Base-by-base conservation (phyloP, 2,797 vertebrate genomes). In the Fistularia commersonii region DNA sequence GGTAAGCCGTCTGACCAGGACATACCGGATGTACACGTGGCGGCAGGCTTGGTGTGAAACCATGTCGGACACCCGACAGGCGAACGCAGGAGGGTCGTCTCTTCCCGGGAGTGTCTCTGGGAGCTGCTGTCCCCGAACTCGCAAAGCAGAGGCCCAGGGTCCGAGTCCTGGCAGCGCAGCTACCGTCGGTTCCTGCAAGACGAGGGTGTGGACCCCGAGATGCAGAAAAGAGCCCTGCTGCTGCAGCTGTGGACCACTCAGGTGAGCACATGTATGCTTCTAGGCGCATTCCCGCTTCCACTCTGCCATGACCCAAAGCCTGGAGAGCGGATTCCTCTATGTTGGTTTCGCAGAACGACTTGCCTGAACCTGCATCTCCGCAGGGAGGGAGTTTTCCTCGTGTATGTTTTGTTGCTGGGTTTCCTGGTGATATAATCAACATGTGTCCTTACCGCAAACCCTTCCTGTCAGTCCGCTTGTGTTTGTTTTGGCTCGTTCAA, bases 211-310 rank as follows among this genome's bases (percentile, higher is more conserved):
- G 83, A 88, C 5, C 63, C 54, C 32, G 86, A 92, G 39, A 91
- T 91, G 84, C 86, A 89, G 66, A 83, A 66, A 0, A 89, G 82
- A 68, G 90, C 92, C 1, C 59, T 92, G 70, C 74, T 94, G 42
- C 58, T 96, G 44, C 93, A 94, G 69, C 90, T 95, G 11, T 95
- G 93, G 92, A 90, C 89, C 64, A 88, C 92, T 34, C 90, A 91
- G 90, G 93, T 92, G 57, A 77, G 81, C 54, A 11, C n/a, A 11
- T 12, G 15, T 8, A 15, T 35, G 34, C 33, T 8, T 13, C 46
- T 10, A 11, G 12, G 3, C 8, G 40, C 3, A 1, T 32, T 33
- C 9, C 46, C 59, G 41, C 57, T 9, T 10, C 35, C 45, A 56
- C 9, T 37, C 13, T 61, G 57, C 54, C 60, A 51, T 32, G 11